Evolutionary conservation across 1,140 invertebrate species (phyloP), one percentile per base, ranked within the genome.

Genomic region (Pomacea maculata): DNA sequence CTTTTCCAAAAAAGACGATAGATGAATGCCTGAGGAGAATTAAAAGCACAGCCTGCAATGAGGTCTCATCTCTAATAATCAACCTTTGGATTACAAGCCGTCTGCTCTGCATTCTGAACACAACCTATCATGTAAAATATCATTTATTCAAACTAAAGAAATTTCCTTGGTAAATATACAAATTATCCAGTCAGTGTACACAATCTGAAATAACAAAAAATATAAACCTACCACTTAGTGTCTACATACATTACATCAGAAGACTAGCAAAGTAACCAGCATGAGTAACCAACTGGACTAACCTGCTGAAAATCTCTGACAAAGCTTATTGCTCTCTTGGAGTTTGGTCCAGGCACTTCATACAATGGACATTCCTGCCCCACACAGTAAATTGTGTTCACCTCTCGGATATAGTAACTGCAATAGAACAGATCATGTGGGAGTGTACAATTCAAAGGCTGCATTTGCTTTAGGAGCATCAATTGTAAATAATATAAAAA

Each of bases 261-360:
- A 2, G 34, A 45, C 34, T 45, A 45, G 34, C 34, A 45, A 45
- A 45, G 6, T 45, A 45, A 45, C 34, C 6, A 45, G 34, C 34
- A 45, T 45, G 0, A 45, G 34, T 45, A 45, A 72, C 29, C 77
- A 21, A 45, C 34, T 70, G n/a, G 21, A n/a, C 82, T 85, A 89
- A 96, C 96, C 94, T 99, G 97, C 67, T 99, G 92, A 89, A 99
- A 99, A 90, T 99, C 99, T 85, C 98, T 92, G 1, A 99, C 96
- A 90, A 99, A 99, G 91, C 98, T 99, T 89, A 99, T 99, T 0
- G 98, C 98, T 84, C 97, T 93, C 91, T 99, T 99, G 0, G 98
- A 99, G 92, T 99, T 99, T 0, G 99, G 99, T 34, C 97, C 97
- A 0, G 98, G 98, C 10, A 99, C 99, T 94, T 99, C 99, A 89